A percentile compares a stretch with the other conserved stretches of the same genome.
Conservation (phyloP, 2,113 vertebrate genomes). For the Myxocyprinus asiaticus region DNA sequence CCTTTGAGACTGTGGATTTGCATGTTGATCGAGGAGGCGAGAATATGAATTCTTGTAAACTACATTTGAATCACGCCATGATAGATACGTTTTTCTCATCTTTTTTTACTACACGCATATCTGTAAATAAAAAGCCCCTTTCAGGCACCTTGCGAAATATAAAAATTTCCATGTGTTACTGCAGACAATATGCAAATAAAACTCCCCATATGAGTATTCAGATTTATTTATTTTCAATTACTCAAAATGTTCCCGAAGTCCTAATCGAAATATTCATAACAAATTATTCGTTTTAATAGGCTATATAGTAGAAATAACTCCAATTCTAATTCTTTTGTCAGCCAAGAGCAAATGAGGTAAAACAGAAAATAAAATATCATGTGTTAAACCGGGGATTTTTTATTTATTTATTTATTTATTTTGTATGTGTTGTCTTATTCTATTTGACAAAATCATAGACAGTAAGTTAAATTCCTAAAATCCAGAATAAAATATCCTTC, state of each 20-base stretch:
- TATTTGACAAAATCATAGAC: background rate
- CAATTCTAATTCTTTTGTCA: too few relatives aligned
- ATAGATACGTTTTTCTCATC: conserved; percentile 1
- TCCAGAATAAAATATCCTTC: background rate
- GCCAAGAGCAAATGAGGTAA: too few relatives aligned
- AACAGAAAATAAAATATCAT: too few relatives aligned
- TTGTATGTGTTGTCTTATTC: background rate
- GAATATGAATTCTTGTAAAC: background rate
- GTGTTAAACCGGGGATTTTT: background rate
- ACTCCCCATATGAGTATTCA: conserved; percentile 1
- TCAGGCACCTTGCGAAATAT: conserved; percentile 21
- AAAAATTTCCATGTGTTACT: conserved; percentile 28
- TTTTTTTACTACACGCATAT: background rate
- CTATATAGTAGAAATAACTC: too few relatives aligned
- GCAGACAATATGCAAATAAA: conserved; percentile 46
- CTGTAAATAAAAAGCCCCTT: conserved; percentile 20
- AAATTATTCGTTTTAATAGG: too few relatives aligned
- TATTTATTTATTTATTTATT: too few relatives aligned
- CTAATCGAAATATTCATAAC: background rate
- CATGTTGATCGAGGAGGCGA: background rate
- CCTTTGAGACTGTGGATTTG: background rate
- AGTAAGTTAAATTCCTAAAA: background rate
- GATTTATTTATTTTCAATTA: conserved; percentile 1
- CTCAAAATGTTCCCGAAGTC: background rate
- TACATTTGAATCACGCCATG: background rate